These are phyloP conservation scores for Pinctada fucata DNA, from an alignment of 2,888 invertebrate genomes.

Conservation along the genomic window DNA sequence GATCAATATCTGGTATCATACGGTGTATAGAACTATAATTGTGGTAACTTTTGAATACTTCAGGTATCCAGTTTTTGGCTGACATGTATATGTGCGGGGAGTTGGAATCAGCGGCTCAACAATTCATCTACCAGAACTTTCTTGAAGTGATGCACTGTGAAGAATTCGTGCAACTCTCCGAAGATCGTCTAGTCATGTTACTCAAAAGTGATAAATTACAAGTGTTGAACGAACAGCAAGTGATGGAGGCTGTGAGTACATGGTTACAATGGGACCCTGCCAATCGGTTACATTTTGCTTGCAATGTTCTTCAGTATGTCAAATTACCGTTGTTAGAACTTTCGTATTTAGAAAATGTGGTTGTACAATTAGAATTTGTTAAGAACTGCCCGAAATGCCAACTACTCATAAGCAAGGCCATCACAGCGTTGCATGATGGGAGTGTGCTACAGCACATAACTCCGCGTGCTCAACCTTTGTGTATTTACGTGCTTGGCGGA, in stretches of 20 bases:
- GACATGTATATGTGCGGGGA: slow-evolving; percentile 74
- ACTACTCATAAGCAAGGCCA: slow-evolving; percentile 69
- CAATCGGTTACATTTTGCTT: slow-evolving; percentile 58
- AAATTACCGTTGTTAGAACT: slow-evolving; percentile 70
- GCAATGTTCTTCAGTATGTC: slow-evolving; percentile 69
- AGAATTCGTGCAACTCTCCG: slow-evolving; percentile 70
- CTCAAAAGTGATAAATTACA: slow-evolving; percentile 71
- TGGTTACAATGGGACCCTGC: slow-evolving; percentile 70
- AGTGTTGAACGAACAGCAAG: slow-evolving; percentile 69
- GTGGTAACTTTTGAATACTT: neutral
- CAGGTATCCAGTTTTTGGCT: slow-evolving; percentile 74
- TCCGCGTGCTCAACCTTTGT: slow-evolving; percentile 71
- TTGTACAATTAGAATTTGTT: slow-evolving; percentile 70
- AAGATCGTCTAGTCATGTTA: slow-evolving; percentile 65
- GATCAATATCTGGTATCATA: no score
- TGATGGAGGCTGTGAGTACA: slow-evolving; percentile 69
- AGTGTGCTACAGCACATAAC: slow-evolving; percentile 62
- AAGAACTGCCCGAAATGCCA: slow-evolving; percentile 73
- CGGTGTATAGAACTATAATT: no score
- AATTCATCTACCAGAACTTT: slow-evolving; percentile 73
- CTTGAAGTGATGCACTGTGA: slow-evolving; percentile 72
- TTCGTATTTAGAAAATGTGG: slow-evolving; percentile 69
- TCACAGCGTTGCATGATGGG: slow-evolving; percentile 67
- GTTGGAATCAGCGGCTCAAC: slow-evolving; percentile 66
- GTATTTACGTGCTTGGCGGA: slow-evolving; percentile 75